Base-by-base conservation (phyloP, 2,797 vertebrate genomes). In the Dicrostonyx torquatus region DNA sequence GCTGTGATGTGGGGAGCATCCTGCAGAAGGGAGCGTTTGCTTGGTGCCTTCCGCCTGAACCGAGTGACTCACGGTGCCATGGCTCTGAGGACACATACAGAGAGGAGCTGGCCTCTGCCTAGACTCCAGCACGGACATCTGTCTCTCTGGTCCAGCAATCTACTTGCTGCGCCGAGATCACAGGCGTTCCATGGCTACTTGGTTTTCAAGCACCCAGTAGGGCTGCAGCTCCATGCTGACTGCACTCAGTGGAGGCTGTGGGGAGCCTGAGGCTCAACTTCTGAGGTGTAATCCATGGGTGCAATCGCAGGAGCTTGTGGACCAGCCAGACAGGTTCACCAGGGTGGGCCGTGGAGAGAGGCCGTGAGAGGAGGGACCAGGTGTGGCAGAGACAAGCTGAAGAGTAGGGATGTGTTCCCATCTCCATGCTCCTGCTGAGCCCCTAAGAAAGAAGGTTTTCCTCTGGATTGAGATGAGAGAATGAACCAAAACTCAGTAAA, bases 21-120 rank as follows among this genome's bases (percentile, higher is more conserved):
- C 55, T 40, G 13, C 40, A 83, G 1, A 4, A 5, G n/a, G 53
- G 3, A 2, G 2, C 0, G 0, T 6, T 55, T 43, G 7, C 29
- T n/a, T 73, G 68, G 53, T 40, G 40, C 73, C 10, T 70, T 62
- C 48, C 0, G 0, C 77, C 80, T 20, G 14, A 4, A n/a, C 34
- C 45, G 1, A 48, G 55, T 58, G 40, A 48, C 53, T 60, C 15
- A 22, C 5, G 4, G 66, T 6, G 50, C 66, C 11, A 2, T 40
- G 84, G 66, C 48, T 85, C 34, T 40, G n/a, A 70, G 66, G n/a
- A 29, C 68, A 40, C n/a, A n/a, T 3, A 31, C 26, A 58, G 26
- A 37, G 48, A 53, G n/a, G 29, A 43, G 26, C 15, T 3, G 15
- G 31, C 37, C 8, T 37, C 22, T 6, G 31, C 31, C 14, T 53